Base-by-base conservation (phyloP, 2,113 vertebrate genomes). In the Paramormyrops kingsleyae region DNA sequence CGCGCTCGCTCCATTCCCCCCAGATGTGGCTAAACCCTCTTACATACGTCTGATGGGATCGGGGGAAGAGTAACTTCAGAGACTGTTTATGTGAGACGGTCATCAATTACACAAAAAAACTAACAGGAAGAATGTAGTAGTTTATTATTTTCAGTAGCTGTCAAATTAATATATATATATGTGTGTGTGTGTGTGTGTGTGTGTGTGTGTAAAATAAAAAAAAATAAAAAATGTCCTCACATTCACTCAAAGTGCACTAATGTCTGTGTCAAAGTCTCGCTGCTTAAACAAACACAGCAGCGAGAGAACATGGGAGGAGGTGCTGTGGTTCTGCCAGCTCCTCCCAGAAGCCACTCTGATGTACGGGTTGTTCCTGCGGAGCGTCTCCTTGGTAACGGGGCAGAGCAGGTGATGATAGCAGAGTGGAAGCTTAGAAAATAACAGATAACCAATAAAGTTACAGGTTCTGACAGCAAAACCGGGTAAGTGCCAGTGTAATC, bases 1-100 rank as follows among this genome's bases (percentile, higher is more conserved):
- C 92, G 90, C 31, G 52, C 91, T 90, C 91, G 91, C 89, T 88
- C 88, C 74, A 7, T 0, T 89, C n/a, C 62, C 4, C 66, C 87
- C 88, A 90, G 49, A 87, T 84, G 88, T 50, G 24, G 21, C 74
- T 46, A 21, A 9, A 44, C 3, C 56, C 88, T 4, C 42, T 17
- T 27, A 83, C n/a, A 59, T n/a, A 24, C 24, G 15, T 89, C 50
- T 56, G 49, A 49, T 39, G 77, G 17, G 39, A 86, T 19, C 46
- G 53, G 44, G 39, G 52, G 0, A n/a, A 19, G 59, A 46, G 42
- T 24, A 47, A 47, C 2, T n/a, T 84, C 42, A 5, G 39, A 4
- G 24, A 46, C 77, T 27, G 17, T 47, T 83, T 47, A n/a, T 83
- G 12, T 47, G 4, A 84, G 13, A 24, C 8, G 27, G 12, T 77